Base-by-base conservation (phyloP, 2,113 vertebrate species). In the Pangasianodon hypophthalmus region DNA sequence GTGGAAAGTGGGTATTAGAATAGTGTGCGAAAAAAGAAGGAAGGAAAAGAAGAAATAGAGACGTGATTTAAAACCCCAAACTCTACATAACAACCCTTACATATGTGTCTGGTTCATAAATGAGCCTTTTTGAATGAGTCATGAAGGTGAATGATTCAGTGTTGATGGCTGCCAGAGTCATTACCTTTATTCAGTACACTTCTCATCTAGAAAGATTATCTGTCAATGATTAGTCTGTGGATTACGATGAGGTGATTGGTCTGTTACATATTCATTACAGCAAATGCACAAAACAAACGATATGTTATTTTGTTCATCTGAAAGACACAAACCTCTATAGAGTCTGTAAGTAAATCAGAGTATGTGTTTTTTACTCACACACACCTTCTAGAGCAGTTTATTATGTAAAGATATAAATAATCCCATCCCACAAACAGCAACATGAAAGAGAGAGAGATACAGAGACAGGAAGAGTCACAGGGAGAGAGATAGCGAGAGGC, bases 141-240 rank as follows among this genome's bases (percentile, higher is more conserved):
- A 29, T 24, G n/a, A 87, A 90, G 71, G 64, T 90, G 48, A 58
- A 54, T 9, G 29, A 19, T 46, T 71, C 48, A 75, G 50, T 14
- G 32, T n/a, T 9, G 37, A 41, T 73, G 6, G 37, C 32, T 32
- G 67, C n/a, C n/a, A 71, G 41, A 24, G 0, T 24, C 58, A 60
- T 60, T 6, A 62, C 24, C 24, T 62, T 62, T 62, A 24, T 14
- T 67, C 64, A 62, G 3, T 26, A 26, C 24, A 14, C 29, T 4
- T 67, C 11, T 67, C 3, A 5, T 64, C 9, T 29, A 29, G 24
- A 64, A 64, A 71, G n/a, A 14, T 73, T 8, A 18, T 18, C 41
- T 18, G 32, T 41, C 21, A 46, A 8, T 77, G 19, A 77, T 77
- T 77, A 77, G 73, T 77, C 3, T 46, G 19, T 79, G 75, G 41